Evolutionary conservation across 2,888 invertebrate species (phyloP), one percentile per base, ranked within the genome.

Genomic region (Malachius bipustulatus): DNA sequence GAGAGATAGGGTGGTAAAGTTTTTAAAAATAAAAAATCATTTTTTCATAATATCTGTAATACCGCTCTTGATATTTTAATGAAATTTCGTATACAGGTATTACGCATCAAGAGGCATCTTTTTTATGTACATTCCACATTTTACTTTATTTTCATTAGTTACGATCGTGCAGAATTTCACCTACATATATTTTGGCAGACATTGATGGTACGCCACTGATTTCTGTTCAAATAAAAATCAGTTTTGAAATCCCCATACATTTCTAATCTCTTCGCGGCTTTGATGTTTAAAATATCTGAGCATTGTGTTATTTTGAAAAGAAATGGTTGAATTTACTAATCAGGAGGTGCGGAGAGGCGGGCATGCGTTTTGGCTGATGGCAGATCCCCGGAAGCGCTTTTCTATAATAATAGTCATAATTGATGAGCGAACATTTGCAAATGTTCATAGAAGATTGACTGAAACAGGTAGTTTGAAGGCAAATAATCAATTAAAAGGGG

Each of bases 21-120:
- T 19, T 19, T 19, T 19, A 26, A 10, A 24, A 36, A 16, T 26
- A 30, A 28, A 28, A 35, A 39, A 34, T 32, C n/a, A n/a, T 10
- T 30, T 14, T n/a, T 14, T 13, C 6, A 30, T 13, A 30, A 30
- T 13, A 30, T 30, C 30, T 12, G 11, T 30, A 3, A 30, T 4
- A 30, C 14, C 30, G n/a, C 11, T 4, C 11, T 13, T 8, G 24
- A 19, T 19, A 19, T 19, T 8, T 19, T 8, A 19, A 19, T 19
- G 24, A 19, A 19, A 19, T 19, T 19, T 19, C 24, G 24, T 19
- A 19, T 19, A 19, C 24, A 19, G 24, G 24, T 19, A 19, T n/a
- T 19, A 19, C 24, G 24, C 24, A 19, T 19, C 24, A 19, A 19
- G 24, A 19, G 24, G 24, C 24, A 19, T 19, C n/a, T 19, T 19